Evolutionary conservation across 2,113 vertebrate genomes (phyloP).

Genomic region (Petaurus breviceps): DNA sequence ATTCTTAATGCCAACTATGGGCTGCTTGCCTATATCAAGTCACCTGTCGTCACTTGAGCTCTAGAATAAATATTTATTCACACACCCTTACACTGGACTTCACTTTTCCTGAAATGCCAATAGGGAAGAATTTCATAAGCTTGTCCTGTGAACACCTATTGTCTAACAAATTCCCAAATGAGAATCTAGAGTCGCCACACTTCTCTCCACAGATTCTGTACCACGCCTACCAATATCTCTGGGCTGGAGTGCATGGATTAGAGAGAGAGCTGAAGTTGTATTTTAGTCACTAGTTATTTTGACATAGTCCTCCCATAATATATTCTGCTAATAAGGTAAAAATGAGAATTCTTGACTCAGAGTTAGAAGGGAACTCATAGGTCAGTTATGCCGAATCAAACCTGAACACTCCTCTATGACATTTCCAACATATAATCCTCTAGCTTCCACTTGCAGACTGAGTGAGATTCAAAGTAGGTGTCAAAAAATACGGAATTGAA

Average conservation of each 20-base stretch:
- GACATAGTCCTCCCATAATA: too few species aligned
- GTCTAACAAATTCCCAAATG: too few species aligned
- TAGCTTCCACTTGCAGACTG: not conserved
- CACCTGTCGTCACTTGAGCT: not conserved
- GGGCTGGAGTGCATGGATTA: not conserved
- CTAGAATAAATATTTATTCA: not conserved
- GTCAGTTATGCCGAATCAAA: not conserved
- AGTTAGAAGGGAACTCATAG: slow-evolving; percentile 1
- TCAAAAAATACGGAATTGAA: not conserved
- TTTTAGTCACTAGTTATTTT: not conserved
- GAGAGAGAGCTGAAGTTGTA: not conserved
- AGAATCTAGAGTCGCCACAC: too few species aligned
- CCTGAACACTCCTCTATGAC: not conserved
- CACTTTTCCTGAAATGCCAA: too few species aligned
- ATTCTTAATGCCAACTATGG: too few species aligned
- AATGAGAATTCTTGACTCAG: not conserved
- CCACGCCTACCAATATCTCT: not conserved
- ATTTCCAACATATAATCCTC: not conserved
- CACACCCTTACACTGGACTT: too few species aligned
- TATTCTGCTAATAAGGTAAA: not conserved
- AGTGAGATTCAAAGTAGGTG: slow-evolving; percentile 29
- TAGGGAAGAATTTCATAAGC: not conserved
- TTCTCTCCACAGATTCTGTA: not conserved
- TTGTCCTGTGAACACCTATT: too few species aligned
- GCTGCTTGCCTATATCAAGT: too few species aligned